A percentile compares a stretch with the other conserved stretches of the same genome.
Conservation (phyloP, 2,888 invertebrate species). For the Lissonota sp. region DNA sequence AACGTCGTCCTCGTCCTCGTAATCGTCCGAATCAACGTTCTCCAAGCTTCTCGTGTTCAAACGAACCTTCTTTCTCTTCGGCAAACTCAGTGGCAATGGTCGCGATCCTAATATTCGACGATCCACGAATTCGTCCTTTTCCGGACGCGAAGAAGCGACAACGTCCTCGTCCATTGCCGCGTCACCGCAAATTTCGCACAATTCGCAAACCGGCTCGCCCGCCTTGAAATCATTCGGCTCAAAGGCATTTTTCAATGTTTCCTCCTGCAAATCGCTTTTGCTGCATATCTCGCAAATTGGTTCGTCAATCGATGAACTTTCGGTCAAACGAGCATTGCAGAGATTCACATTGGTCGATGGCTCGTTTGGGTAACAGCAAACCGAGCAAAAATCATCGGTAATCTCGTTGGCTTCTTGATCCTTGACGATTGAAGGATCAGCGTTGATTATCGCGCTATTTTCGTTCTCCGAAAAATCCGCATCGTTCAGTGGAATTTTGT, state of each 20-base stretch:
- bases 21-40: conserved; percentile 64
- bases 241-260: conserved; percentile 38
- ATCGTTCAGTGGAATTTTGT: conserved; percentile 66
- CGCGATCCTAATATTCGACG: conserved; percentile 57
- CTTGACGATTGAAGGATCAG: conserved; percentile 72
- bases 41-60: conserved; percentile 58
- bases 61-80: conserved; percentile 67
- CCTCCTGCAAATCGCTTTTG: conserved; percentile 75
- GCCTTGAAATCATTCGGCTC: conserved; percentile 60
- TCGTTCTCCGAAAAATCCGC: conserved; percentile 71
- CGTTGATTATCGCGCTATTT: background rate
- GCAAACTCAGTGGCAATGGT: conserved; percentile 67
- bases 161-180: conserved; percentile 68
- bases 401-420: conserved; percentile 67
- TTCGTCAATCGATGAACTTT: conserved; percentile 79
- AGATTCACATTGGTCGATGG: conserved; percentile 74
- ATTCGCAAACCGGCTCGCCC: conserved; percentile 72
- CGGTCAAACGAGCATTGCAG: conserved; percentile 76
- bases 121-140: conserved; percentile 64
- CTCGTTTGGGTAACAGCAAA: conserved; percentile 78
- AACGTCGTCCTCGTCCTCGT: conserved; percentile 62
- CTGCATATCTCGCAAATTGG: conserved; percentile 82
- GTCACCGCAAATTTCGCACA: conserved; percentile 81
- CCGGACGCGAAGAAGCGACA: conserved; percentile 66
- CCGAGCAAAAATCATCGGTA: conserved; percentile 79